A percentile compares a stretch with the other conserved stretches of the same genome.
Evolutionary conservation across 2,797 vertebrate species (phyloP).

Genomic region (Phrynocephalus guinanensis): DNA sequence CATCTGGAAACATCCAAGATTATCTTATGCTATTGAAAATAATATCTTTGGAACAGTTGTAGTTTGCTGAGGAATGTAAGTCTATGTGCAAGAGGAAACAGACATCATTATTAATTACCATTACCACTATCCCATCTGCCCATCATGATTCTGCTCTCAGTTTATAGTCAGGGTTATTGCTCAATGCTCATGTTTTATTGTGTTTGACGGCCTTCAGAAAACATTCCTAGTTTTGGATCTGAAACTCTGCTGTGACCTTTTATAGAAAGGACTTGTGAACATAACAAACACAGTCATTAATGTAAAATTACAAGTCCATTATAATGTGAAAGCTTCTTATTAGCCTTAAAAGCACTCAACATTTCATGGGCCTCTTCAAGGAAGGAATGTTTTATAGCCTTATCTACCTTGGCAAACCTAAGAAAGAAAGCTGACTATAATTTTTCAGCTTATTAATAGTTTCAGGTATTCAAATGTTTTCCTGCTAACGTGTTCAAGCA

Average conservation of each 20-base stretch:
- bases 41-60: constrained; percentile 15
- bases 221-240: constrained; percentile 53
- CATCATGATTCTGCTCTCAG: neutral
- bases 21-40: constrained; percentile 19
- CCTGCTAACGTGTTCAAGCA: neutral
- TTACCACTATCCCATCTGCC: neutral
- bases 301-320: constrained; percentile 49
- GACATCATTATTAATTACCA: constrained; percentile 31
- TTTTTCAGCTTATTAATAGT: constrained; percentile 20
- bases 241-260: constrained; percentile 56
- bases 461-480: neutral
- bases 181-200: constrained; percentile 35
- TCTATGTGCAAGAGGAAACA: constrained; percentile 20
- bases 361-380: constrained; percentile 20
- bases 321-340: constrained; percentile 34
- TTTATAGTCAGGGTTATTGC: constrained; percentile 11
- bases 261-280: constrained; percentile 50
- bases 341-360: constrained; percentile 53
- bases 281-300: constrained; percentile 53
- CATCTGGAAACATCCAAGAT: neutral
- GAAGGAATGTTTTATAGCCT: constrained; percentile 2
- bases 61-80: neutral
- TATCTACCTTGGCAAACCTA: constrained; percentile 19
- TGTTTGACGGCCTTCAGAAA: constrained; percentile 52
- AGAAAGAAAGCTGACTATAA: neutral